These are phyloP conservation scores for Ivindomyrus marchei DNA, from an alignment of 2,113 vertebrate species.

Conservation along the genomic window DNA sequence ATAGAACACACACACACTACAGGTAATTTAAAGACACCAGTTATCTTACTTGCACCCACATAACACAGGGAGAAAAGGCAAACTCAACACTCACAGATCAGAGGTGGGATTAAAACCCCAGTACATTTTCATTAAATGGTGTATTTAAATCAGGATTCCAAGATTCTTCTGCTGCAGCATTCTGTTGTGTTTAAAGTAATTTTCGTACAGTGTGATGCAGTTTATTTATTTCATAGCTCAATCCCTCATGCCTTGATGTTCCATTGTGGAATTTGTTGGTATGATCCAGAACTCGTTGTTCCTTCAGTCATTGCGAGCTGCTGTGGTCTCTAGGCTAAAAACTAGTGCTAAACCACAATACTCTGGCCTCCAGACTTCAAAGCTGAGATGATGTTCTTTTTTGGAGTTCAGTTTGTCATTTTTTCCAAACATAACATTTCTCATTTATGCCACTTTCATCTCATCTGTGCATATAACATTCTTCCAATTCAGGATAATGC, in stretches of 20 bases:
- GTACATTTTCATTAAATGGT: background rate
- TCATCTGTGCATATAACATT: background rate
- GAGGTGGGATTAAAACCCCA: background rate
- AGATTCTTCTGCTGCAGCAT: background rate
- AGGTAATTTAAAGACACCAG: background rate
- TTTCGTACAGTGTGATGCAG: background rate
- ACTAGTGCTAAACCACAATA: background rate
- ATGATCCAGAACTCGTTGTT: background rate
- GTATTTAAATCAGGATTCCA: background rate
- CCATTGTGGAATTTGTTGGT: background rate
- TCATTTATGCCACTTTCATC: background rate
- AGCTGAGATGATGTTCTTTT: background rate
- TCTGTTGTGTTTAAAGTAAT: background rate
- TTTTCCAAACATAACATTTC: slow-evolving; percentile 1
- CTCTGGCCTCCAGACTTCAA: background rate
- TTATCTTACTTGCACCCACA: background rate
- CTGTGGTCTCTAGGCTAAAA: background rate
- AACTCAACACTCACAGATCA: background rate
- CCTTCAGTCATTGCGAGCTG: background rate
- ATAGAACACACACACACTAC: background rate
- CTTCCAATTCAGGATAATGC: background rate
- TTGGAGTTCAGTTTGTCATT: background rate
- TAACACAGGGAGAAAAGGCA: background rate
- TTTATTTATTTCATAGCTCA: background rate
- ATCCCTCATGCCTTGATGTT: background rate